These are phyloP conservation scores for Netelia fuscicornis DNA, from an alignment of 2,888 invertebrate genomes.

Conservation along the genomic window DNA sequence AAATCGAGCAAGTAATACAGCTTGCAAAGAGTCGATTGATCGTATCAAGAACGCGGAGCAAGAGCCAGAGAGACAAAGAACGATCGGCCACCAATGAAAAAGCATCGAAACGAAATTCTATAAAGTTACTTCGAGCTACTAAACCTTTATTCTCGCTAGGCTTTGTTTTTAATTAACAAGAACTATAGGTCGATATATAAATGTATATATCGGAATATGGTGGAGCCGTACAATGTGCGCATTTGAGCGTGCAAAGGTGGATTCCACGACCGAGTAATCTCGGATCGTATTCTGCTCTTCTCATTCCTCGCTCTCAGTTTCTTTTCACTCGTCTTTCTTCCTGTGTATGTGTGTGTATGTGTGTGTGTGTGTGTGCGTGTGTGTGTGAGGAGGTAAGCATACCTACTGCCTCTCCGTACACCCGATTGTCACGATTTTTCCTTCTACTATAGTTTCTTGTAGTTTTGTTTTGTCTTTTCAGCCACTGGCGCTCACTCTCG, in stretches of 20 bases:
- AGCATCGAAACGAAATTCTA: not conserved
- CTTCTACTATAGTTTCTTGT: not conserved
- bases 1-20: not conserved
- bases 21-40: constrained; percentile 33
- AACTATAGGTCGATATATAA: not conserved
- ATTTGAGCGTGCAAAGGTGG: not conserved
- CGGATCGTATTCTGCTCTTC: not conserved
- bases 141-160: constrained; percentile 8
- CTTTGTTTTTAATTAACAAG: constrained; percentile 8
- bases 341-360: no score
- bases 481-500: constrained; percentile 16
- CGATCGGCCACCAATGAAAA: constrained; percentile 10
- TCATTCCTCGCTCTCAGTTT: not conserved
- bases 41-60: constrained; percentile 8
- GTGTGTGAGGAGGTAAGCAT: no score
- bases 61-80: constrained; percentile 18
- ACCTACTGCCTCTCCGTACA: not conserved
- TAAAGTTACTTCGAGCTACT: not conserved
- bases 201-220: not conserved
- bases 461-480: not conserved
- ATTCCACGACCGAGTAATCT: constrained; percentile 8
- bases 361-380: no score
- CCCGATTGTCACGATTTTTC: constrained; percentile 19
- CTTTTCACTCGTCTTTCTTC: constrained; percentile 4
- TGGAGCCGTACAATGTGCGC: constrained; percentile 10